Evolutionary conservation across 2,113 vertebrate species (phyloP), one percentile per base, ranked within the genome.

Genomic region (Oryzias woworae): DNA sequence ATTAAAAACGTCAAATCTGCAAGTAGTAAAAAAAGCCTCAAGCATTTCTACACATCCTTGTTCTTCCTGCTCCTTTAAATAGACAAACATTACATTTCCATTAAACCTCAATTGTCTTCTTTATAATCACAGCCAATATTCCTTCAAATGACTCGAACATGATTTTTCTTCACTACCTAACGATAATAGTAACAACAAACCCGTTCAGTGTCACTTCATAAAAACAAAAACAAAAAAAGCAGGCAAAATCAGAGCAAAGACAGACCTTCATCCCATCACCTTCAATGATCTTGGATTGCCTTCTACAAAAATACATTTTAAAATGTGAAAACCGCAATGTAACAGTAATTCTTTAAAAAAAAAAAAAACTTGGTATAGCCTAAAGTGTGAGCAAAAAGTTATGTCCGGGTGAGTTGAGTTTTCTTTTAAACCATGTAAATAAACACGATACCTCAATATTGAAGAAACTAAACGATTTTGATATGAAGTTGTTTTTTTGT

Each of bases 41-140:
- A 64, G 23, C 60, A 20, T 23, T 24, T 10, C 56, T 7, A 51
- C 26, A 75, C 5, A 26, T 26, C 26, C 3, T 50, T 78, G 75
- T 82, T 84, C 76, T 68, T 78, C 70, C 50, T 66, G 84, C 83
- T 87, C 80, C 28, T 42, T 54, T 7, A 26, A 36, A 52, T 44
- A 26, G 44, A 22, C 59, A 70, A 51, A 67, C 46, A 36, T 59
- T 20, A 43, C 22, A 69, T 69, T 17, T 59, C 42, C 46, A 52
- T 51, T 41, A 52, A 58, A 67, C 36, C 18, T 43, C n/a, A 28
- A 20, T 45, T 2, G 12, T 1, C 12, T 45, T 60, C 5, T 52
- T 50, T 67, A 55, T 54, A 59, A 66, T 54, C 13, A 24, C 7
- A 60, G 17, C 17, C 50, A 62, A 4, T 3, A 36, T 14, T 66